These are phyloP conservation scores for Drosophila takahashii DNA, from an alignment of 1,140 invertebrate genomes.

Conservation along the genomic window DNA sequence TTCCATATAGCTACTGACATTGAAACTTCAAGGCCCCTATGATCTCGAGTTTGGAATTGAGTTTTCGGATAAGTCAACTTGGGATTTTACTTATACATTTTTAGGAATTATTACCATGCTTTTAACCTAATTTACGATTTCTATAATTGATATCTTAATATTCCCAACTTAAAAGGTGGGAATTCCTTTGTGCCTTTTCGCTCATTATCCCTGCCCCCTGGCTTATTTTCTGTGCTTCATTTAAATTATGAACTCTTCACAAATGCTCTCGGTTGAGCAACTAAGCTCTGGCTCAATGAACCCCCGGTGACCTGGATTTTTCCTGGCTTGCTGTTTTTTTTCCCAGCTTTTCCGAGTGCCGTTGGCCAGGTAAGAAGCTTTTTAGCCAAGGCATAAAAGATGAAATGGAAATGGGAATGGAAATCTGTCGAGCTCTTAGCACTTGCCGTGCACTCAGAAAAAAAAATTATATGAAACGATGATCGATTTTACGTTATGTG, in stretches of 20 bases:
- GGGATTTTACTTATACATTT: too few relatives aligned
- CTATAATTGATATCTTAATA: background rate
- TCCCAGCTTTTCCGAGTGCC: slow-evolving; percentile 22
- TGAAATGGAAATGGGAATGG: slow-evolving; percentile 40
- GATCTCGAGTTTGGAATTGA: too few relatives aligned
- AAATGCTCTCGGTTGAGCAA: slow-evolving; percentile 26
- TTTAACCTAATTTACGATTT: background rate
- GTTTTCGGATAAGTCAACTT: too few relatives aligned
- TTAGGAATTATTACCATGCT: too few relatives aligned
- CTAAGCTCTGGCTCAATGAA: slow-evolving; percentile 34
- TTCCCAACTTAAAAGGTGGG: background rate
- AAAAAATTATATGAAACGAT: too few relatives aligned
- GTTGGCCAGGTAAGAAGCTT: slow-evolving; percentile 15
- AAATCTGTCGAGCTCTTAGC: slow-evolving; percentile 32
- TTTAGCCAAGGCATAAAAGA: slow-evolving; percentile 28
- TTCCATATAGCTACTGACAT: too few relatives aligned
- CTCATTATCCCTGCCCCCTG: background rate
- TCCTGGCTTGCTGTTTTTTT: background rate
- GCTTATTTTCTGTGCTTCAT: slow-evolving; percentile 8
- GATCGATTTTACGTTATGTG: too few relatives aligned
- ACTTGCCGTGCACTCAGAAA: too few relatives aligned
- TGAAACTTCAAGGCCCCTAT: too few relatives aligned
- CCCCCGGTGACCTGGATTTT: slow-evolving; percentile 27
- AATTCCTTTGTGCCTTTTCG: background rate
- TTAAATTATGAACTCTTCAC: slow-evolving; percentile 26